Evolutionary conservation across 2,113 vertebrate species (phyloP).

Genomic region (Silurus meridionalis): DNA sequence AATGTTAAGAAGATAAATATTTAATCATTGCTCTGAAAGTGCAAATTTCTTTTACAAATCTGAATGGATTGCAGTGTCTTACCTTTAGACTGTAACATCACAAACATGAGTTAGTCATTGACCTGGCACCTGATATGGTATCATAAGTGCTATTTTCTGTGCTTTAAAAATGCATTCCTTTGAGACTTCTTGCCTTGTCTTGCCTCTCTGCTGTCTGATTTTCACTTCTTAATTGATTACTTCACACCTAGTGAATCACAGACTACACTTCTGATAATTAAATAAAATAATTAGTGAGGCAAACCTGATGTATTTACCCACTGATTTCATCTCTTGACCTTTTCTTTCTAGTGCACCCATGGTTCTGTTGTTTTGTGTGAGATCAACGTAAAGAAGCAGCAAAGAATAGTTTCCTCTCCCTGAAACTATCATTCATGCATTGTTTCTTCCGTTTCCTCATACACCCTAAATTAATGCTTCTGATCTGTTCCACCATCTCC

Average conservation of each 20-base stretch:
- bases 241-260: conserved; percentile 52
- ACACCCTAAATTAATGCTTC: not conserved
- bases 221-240: conserved; percentile 58
- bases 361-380: conserved; percentile 29
- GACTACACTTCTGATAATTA: conserved; percentile 54
- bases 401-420: conserved; percentile 4
- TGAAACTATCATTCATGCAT: conserved; percentile 29
- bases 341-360: not conserved
- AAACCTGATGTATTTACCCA: conserved; percentile 45
- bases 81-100: conserved; percentile 1
- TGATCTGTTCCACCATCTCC: not conserved
- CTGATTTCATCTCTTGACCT: conserved; percentile 36
- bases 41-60: conserved; percentile 23
- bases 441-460: not conserved
- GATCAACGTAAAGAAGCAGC: conserved; percentile 39
- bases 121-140: conserved; percentile 11
- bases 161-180: not conserved
- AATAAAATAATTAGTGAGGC: conserved; percentile 56
- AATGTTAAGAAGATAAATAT: conserved; percentile 35
- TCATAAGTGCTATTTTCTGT: conserved; percentile 19
- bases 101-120: conserved; percentile 18
- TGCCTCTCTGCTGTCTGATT: conserved; percentile 49
- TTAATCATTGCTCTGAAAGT: conserved; percentile 20
- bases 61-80: conserved; percentile 3
- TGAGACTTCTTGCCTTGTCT: conserved; percentile 43